A percentile compares a stretch with the other conserved stretches of the same genome.
These are phyloP conservation scores for Struthidea cinerea DNA, from an alignment of 2,113 vertebrate species.

Conservation along the genomic window DNA sequence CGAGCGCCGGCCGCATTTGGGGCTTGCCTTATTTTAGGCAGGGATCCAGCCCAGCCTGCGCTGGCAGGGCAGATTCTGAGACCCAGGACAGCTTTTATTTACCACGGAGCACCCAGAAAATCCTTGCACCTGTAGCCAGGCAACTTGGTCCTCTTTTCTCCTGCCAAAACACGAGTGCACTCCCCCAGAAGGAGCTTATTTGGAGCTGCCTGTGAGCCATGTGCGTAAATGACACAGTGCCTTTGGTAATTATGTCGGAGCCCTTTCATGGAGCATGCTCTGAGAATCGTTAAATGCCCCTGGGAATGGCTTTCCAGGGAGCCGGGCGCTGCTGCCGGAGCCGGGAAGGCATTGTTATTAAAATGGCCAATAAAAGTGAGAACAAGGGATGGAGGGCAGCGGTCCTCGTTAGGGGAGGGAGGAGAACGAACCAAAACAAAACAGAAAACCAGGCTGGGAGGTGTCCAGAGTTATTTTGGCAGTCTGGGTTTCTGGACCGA, in stretches of 20 bases:
- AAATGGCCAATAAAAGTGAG: constrained; percentile 15
- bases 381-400: constrained; percentile 44
- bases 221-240: constrained; percentile 39
- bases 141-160: constrained; percentile 20
- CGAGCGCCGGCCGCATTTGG: background rate
- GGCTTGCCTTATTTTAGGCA: background rate
- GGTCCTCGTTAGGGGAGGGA: constrained; percentile 44
- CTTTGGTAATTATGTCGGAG: constrained; percentile 30
- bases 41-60: background rate
- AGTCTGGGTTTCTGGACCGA: background rate
- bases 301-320: constrained; percentile 60
- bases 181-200: constrained; percentile 31
- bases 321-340: background rate
- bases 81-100: constrained; percentile 6
- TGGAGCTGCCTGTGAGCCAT: constrained; percentile 46
- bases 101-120: constrained; percentile 16
- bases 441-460: constrained; percentile 29
- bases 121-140: constrained; percentile 50
- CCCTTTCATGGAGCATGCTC: constrained; percentile 38
- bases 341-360: background rate
- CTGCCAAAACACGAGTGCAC: background rate
- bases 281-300: background rate
- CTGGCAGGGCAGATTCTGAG: background rate
- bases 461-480: constrained; percentile 54
- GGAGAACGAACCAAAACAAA: constrained; percentile 12